A percentile compares a stretch with the other conserved stretches of the same genome.
phyloP scores from a whole-genome alignment of 2,888 invertebrate genomes.

The Aphodius sticticus region DNA sequence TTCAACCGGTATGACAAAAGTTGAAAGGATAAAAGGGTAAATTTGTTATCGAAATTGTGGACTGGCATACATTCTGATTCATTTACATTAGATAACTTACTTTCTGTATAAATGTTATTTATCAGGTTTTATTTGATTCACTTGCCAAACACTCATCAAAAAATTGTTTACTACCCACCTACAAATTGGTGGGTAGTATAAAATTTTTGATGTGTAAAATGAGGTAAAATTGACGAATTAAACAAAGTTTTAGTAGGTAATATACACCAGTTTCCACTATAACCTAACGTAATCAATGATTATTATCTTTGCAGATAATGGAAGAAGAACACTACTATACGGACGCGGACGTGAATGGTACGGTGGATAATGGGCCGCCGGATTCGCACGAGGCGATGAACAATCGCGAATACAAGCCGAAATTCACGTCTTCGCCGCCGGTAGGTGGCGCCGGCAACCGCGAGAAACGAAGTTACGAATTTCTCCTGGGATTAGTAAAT shows the following conservation, averaged over 20 bases:
- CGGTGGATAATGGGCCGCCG: slow-evolving; percentile 47
- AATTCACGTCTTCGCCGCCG: slow-evolving; percentile 41
- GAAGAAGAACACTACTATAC: slow-evolving; percentile 29
- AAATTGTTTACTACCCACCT: too few relatives aligned
- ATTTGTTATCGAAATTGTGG: too few relatives aligned
- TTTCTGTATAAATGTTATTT: too few relatives aligned
- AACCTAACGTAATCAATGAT: not conserved
- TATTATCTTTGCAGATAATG: slow-evolving; percentile 28
- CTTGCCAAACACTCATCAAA: too few relatives aligned
- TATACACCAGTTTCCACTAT: not conserved
- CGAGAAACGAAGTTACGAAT: slow-evolving; percentile 57
- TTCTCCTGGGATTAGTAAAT: slow-evolving; percentile 57
- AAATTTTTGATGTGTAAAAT: too few relatives aligned
- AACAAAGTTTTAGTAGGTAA: not conserved
- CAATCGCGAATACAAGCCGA: slow-evolving; percentile 52
- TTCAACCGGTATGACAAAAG: too few relatives aligned
- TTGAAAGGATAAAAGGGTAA: too few relatives aligned
- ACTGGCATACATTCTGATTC: too few relatives aligned
- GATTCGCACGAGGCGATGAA: slow-evolving; percentile 60
- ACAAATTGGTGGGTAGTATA: too few relatives aligned
- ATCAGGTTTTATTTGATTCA: too few relatives aligned
- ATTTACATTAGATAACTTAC: too few relatives aligned
- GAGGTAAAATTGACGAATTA: not conserved
- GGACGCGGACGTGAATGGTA: slow-evolving; percentile 28
- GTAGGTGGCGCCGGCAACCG: slow-evolving; percentile 43